Evolutionary conservation across 2,113 vertebrate species (phyloP).

Genomic region (Melozone crissalis): DNA sequence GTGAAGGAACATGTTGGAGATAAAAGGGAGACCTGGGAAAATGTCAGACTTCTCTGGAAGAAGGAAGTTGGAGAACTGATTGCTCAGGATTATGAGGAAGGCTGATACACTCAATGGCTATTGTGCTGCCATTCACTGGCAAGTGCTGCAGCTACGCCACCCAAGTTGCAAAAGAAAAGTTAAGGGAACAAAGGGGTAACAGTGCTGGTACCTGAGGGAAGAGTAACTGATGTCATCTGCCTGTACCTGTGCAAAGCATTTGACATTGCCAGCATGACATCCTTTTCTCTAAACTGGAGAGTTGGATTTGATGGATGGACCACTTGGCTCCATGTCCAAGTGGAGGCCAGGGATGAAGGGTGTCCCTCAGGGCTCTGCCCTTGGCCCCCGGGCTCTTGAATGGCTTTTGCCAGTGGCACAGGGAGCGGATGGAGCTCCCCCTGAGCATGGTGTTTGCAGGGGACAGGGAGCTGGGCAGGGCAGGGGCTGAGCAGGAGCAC

Average conservation of each 20-base stretch:
- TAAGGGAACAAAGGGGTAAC: too few species aligned
- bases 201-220: neutral
- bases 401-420: neutral
- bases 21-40: neutral
- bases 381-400: neutral
- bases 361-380: neutral
- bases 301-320: neutral
- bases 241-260: neutral
- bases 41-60: neutral
- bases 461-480: neutral
- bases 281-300: neutral
- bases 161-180: neutral
- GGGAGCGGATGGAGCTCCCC: neutral
- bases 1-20: neutral
- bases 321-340: neutral
- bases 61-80: neutral
- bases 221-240: neutral
- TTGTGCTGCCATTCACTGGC: neutral
- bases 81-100: neutral
- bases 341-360: neutral
- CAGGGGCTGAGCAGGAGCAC: neutral
- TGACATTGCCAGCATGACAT: fast-evolving
- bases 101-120: neutral
- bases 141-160: neutral
- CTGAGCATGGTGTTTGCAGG: fast-evolving